Base-by-base conservation (phyloP, 2,113 vertebrate species). In the Melanerpes formicivorus region DNA sequence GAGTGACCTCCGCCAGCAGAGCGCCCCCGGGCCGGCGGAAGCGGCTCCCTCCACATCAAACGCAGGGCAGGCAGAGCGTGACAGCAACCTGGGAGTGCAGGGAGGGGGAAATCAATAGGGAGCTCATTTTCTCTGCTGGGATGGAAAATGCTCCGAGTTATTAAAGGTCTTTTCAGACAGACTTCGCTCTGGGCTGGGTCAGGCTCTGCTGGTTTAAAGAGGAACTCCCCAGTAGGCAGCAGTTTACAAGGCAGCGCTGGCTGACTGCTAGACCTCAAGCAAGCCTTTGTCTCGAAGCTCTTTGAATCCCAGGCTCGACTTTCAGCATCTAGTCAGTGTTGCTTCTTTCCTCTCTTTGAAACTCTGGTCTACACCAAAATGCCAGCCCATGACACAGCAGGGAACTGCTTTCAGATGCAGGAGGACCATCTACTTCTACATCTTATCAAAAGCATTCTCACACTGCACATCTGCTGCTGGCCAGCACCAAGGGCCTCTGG, bases 111-210 rank as follows among this genome's bases (percentile, higher is more conserved):
- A 93, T 90, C 90, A 88, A 87, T 65, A 84, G 92, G 87, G 81
- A 96, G 69, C 95, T 85, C 90, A 80, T 73, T 80, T 81, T 55
- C 80, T 93, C 93, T 27, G 17, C 91, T 91, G 88, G 91, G 89
- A 90, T 91, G 93, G 89, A 90, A 95, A 95, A 94, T 23, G 62
- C 91, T 90, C 42, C 0, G 3, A 90, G 92, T 93, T 93, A 90
- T 88, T 95, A 86, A 91, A 94, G 88, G 83, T 93, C 84, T 91
- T 91, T 95, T 78, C 81, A 91, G 82, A 29, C 94, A 87, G 59
- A 46, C 42, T 86, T 91, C 62, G 65, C 91, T 87, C 56, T 80
- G 87, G 80, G 84, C 91, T 94, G 84, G 78, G 88, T 88, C 72
- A 64, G 64, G 77, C 46, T 23, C 22, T 23, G 4, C 81, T 59